A percentile compares a stretch with the other conserved stretches of the same genome.
Conservation (phyloP, 2,113 vertebrate species). For the Python bivittatus region DNA sequence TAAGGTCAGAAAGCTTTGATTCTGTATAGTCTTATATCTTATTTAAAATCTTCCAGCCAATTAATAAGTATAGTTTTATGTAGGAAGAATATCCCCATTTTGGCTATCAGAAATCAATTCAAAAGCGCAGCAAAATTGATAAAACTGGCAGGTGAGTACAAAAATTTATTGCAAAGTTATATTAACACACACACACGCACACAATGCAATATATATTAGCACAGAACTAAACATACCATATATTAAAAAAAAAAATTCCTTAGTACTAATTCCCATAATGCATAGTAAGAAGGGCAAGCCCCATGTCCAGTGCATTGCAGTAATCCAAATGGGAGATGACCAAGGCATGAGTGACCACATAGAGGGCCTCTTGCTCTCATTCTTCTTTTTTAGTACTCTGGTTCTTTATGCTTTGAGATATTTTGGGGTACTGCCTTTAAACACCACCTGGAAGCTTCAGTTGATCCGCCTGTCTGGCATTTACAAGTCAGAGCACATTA, state of each 20-base stretch:
- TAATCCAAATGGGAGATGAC: no score
- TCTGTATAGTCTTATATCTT: background rate
- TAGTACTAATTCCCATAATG: background rate
- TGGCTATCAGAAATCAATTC: background rate
- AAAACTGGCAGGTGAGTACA: background rate
- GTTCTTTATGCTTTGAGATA: background rate
- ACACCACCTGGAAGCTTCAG: background rate
- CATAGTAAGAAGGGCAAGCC: background rate
- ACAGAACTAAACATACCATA: background rate
- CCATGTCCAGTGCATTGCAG: no score
- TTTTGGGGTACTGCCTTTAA: background rate
- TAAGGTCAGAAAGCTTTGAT: background rate
- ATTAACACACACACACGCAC: background rate
- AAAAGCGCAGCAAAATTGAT: background rate
- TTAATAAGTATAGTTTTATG: background rate
- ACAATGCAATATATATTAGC: background rate
- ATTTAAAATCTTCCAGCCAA: background rate
- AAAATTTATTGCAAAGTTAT: background rate
- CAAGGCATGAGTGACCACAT: no score
- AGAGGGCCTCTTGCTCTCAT: no score
- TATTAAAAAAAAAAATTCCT: background rate
- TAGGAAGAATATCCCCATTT: background rate
- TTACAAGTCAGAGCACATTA: background rate
- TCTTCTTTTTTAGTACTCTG: background rate
- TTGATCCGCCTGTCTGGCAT: background rate